Percentiles rank a stretch among this genome's conserved stretches.
These are phyloP conservation scores for Tenthredo mesomela DNA, from an alignment of 2,888 invertebrate genomes.

Conservation along the genomic window DNA sequence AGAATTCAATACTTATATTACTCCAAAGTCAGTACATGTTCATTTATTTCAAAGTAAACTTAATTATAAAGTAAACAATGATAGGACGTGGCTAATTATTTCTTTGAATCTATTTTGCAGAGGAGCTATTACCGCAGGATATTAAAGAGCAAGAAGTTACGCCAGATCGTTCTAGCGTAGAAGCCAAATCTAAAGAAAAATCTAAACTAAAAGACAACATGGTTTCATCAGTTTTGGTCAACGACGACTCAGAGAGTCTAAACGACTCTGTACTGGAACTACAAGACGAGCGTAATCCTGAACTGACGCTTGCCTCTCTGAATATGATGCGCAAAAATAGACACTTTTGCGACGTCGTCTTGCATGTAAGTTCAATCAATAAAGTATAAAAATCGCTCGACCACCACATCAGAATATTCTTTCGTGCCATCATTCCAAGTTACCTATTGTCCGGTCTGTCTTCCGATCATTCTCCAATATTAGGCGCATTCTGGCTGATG, in stretches of 20 bases:
- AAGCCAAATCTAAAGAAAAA: conserved; percentile 11
- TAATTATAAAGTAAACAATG: neutral
- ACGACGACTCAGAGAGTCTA: conserved; percentile 62
- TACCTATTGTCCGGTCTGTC: conserved; percentile 21
- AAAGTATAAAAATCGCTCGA: conserved; percentile 15
- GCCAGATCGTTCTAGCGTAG: neutral
- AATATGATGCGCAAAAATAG: conserved; percentile 91
- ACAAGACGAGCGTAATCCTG: conserved; percentile 63
- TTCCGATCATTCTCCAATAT: conserved; percentile 34
- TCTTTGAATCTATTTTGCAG: conserved; percentile 7
- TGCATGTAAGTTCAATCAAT: conserved; percentile 84
- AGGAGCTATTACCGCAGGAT: conserved; percentile 31
- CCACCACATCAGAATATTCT: conserved; percentile 42
- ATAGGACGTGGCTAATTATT: neutral
- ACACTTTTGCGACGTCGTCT: conserved; percentile 92
- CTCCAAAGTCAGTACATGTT: neutral
- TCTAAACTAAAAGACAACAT: conserved; percentile 57
- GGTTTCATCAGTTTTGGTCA: conserved; percentile 62
- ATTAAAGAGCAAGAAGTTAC: neutral
- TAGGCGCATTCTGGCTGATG: conserved; percentile 23
- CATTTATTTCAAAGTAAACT: neutral
- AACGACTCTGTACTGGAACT: conserved; percentile 63
- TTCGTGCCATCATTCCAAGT: conserved; percentile 42
- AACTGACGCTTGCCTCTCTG: conserved; percentile 82
- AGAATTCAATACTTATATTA: neutral